Conservation (phyloP, 1,140 invertebrate species). For the Bathynomus jamesi region DNA sequence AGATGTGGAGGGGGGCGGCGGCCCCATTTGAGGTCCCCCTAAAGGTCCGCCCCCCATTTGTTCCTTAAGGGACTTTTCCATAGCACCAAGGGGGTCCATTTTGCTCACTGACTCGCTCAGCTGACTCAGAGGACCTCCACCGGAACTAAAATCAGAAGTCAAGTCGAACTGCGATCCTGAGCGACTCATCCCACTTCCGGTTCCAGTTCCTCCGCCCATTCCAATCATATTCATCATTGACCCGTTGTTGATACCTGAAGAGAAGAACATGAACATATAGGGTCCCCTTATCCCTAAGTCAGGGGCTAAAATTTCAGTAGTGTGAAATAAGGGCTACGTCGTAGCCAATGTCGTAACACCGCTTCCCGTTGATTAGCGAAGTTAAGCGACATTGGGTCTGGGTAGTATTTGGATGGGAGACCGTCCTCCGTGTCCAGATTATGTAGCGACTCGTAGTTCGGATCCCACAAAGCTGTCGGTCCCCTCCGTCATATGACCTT, state of each 20-base stretch:
- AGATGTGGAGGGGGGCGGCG: slow-evolving; percentile 33
- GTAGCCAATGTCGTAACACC: no score
- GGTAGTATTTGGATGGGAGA: no score
- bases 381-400: no score
- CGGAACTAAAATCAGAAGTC: slow-evolving; percentile 48
- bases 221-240: slow-evolving; percentile 23
- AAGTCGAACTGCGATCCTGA: slow-evolving; percentile 43
- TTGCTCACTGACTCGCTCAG: slow-evolving; percentile 75
- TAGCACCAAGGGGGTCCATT: slow-evolving; percentile 77
- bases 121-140: slow-evolving; percentile 62
- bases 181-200: slow-evolving; percentile 49
- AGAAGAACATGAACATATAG: slow-evolving; percentile 11
- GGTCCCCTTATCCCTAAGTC: no score
- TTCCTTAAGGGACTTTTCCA: slow-evolving; percentile 83
- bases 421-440: no score
- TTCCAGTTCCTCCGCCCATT: slow-evolving; percentile 27
- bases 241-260: slow-evolving; percentile 54
- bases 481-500: no score
- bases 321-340: no score
- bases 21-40: slow-evolving; percentile 28
- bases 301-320: no score
- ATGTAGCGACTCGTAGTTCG: no score
- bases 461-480: no score
- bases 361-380: no score
- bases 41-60: slow-evolving; percentile 55